Base-by-base conservation (phyloP, 1,140 invertebrate species). In the Idris sp. region DNA sequence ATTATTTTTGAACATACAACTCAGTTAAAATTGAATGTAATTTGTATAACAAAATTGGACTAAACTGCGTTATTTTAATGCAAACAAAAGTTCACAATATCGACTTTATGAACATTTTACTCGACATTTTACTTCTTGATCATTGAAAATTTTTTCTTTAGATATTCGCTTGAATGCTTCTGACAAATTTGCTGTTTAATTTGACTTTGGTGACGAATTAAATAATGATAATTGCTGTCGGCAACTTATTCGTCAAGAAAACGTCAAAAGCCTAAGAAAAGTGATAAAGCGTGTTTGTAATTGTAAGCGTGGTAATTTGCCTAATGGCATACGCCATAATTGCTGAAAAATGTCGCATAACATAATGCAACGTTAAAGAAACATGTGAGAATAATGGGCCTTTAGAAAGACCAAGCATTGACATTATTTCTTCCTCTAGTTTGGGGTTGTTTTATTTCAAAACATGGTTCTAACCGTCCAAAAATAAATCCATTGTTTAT, bases 141-240 rank as follows among this genome's bases (percentile, higher is more conserved):
- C n/a, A n/a, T n/a, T n/a, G n/a, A 31, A 26, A 28, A 35, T 2
- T 46, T 44, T 48, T 49, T 44, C 48, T 64, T 19, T 43, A 1
- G 5, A 30, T 22, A 28, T 49, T 18, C 46, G 31, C 11, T 19
- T 18, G 31, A 36, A 22, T 64, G 26, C 13, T 6, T 19, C 30
- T 4, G 13, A 22, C 18, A 10, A 51, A 59, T 46, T 28, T 10
- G 13, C 18, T 26, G 26, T 31, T 40, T 38, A 64, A 73, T 61
- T 51, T 73, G 33, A 58, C 31, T 40, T 53, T 41, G 44, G 49
- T 22, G 26, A 64, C 11, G 26, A 44, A 64, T 58, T 46, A 56
- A 73, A 58, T 64, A 48, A 41, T 48, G 56, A 49, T 56, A 62
- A 72, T 22, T 54, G 56, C 54, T 11, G 28, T 53, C 35, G 26